phyloP scores from a whole-genome alignment of 2,888 invertebrate species.

The Eilema depressum region DNA sequence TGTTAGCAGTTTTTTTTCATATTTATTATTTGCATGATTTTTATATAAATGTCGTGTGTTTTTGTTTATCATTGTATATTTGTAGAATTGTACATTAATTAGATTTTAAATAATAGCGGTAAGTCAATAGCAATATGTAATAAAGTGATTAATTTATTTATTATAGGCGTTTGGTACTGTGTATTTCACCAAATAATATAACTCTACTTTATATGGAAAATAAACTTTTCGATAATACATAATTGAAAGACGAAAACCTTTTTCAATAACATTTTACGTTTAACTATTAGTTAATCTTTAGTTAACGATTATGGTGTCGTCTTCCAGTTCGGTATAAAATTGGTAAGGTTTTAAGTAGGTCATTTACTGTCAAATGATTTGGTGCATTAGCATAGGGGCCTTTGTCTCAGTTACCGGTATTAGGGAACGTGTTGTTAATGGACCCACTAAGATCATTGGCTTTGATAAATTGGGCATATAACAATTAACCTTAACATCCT shows the following conservation, averaged over 20 bases:
- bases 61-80: too few species aligned
- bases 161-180: too few species aligned
- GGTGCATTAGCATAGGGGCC: slow-evolving; percentile 75
- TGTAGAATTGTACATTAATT: too few species aligned
- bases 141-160: too few species aligned
- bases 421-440: slow-evolving; percentile 62
- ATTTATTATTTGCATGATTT: neutral
- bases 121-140: too few species aligned
- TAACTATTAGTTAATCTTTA: neutral
- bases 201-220: too few species aligned
- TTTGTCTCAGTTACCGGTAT: slow-evolving; percentile 67
- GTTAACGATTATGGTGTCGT: slow-evolving; percentile 37
- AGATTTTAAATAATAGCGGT: too few species aligned
- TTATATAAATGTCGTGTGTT: too few species aligned
- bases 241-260: too few species aligned
- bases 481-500: neutral
- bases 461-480: slow-evolving; percentile 33
- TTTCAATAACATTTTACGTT: neutral
- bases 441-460: slow-evolving; percentile 57
- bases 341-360: slow-evolving; percentile 68
- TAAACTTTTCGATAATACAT: too few species aligned
- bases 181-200: too few species aligned
- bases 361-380: slow-evolving; percentile 71
- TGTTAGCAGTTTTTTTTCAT: neutral
- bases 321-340: slow-evolving; percentile 55